Evolutionary conservation across 2,888 invertebrate genomes (phyloP), one percentile per base, ranked within the genome.

Genomic region (Leptinotarsa haldemani): DNA sequence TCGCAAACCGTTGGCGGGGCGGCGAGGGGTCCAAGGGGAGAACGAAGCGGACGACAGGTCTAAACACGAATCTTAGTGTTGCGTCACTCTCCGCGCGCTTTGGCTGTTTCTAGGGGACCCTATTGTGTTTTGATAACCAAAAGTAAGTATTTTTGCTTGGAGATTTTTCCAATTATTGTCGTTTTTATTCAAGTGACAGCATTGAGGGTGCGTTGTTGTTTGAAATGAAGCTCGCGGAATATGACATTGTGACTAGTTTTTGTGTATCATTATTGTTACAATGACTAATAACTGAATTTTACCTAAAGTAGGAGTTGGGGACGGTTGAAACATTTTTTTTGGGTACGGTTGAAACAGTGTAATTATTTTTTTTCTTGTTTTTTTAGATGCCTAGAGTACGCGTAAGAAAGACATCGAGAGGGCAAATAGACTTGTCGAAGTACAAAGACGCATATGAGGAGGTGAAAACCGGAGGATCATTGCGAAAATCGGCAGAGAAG

Each of bases 291-390:
- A 25, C 25, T 25, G 25, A 25, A 25, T 61, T 25, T 61, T 61
- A 61, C 61, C 22, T 25, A n/a, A 61, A 13, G 22, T 15, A 18
- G 18, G 61, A 25, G 61, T 61, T 61, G 61, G 61, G 25, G 25
- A 25, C 25, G 25, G 25, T 25, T 25, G 25, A 25, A 25, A 25
- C 25, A 25, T 25, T 25, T n/a, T 61, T 61, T 61, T 18, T 61
- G 61, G 61, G 61, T 61, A 61, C 61, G 61, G 18, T 61, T 61
- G 61, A 61, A 61, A 61, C 61, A 61, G 61, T 61, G 18, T 61
- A 61, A 15, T 61, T 61, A 61, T 61, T 61, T 61, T 22, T 22
- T 61, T 61, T 61, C 22, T 18, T 61, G 25, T 61, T 61, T 61
- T 61, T 25, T 61, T 61, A 61, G 61, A 18, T 61, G 61, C 61